Base-by-base conservation (phyloP, 2,888 invertebrate genomes). In the Pinctada fucata region DNA sequence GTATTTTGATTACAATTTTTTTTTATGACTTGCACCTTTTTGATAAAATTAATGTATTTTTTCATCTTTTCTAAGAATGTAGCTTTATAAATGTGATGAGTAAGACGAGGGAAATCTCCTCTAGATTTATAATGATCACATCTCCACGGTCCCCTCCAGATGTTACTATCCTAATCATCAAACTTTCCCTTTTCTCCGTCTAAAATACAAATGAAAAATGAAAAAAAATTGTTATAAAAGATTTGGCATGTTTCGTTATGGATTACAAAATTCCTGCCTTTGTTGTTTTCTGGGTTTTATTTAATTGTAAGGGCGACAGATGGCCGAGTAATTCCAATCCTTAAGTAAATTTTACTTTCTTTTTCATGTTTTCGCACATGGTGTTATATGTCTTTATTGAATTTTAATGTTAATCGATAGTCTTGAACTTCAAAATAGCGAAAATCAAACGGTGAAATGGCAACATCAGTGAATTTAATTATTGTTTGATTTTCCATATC, bases 291-390 rank as follows among this genome's bases (percentile, higher is more conserved):
- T 45, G 6, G 31, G 6, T 68, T 68, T 68, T 45, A 68, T 68
- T 68, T 68, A 47, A 68, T 68, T 68, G 47, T 68, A 68, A 45
- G 16, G 68, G 68, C 47, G 47, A 47, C 68, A 68, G 68, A 68
- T 68, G 68, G 68, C 47, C 8, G 16, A 45, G 10, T 47, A 45
- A 47, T 66, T 68, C 31, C 47, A 68, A 68, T 45, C 47, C 47
- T 68, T 45, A 68, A 47, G 16, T 16, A 68, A 68, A 68, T 68
- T 68, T 68, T 68, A 68, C 47, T 68, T 68, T 68, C 68, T 31
- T 58, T 58, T 58, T 58, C 58, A 58, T 58, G 58, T 58, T 58
- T 10, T 58, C 58, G 58, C 58, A 58, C 13, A 58, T 58, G 58
- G 58, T 58, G 58, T 58, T 58, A 58, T 58, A 13, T 10, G 58